Evolutionary conservation across 2,113 vertebrate species (phyloP).

Genomic region (Pipa parva): DNA sequence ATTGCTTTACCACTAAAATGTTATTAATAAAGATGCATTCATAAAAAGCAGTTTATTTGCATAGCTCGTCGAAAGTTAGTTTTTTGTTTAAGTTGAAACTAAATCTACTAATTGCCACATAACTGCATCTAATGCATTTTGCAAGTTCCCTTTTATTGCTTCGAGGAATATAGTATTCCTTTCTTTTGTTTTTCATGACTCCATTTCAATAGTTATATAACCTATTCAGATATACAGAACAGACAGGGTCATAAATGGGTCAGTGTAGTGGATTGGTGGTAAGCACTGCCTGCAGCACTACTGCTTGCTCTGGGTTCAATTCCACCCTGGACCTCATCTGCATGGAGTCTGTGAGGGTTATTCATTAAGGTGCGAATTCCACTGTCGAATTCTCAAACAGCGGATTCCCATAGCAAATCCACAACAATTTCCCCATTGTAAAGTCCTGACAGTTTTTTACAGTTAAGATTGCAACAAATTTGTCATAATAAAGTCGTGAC

Average conservation of each 20-base stretch:
- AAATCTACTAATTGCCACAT: conserved; percentile 6
- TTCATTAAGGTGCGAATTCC: too few species aligned
- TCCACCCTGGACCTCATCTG: too few species aligned
- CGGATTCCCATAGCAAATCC: too few species aligned
- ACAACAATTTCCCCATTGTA: too few species aligned
- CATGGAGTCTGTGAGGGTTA: too few species aligned
- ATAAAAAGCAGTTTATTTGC: background rate
- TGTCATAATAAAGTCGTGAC: too few species aligned
- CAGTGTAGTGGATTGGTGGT: background rate
- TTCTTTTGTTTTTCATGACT: background rate
- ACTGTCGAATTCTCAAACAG: too few species aligned
- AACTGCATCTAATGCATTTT: background rate
- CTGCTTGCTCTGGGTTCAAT: too few species aligned
- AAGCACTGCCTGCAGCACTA: too few species aligned
- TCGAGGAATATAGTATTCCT: background rate
- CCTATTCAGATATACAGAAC: background rate
- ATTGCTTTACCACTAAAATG: conserved; percentile 3
- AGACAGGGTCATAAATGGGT: too few species aligned
- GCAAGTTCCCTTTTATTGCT: background rate
- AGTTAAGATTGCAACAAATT: too few species aligned
- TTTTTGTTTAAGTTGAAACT: conserved; percentile 1
- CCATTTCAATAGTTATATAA: background rate
- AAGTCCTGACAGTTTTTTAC: too few species aligned
- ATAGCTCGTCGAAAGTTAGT: background rate
- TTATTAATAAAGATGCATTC: conserved; percentile 11